phyloP scores from a whole-genome alignment of 2,113 vertebrate genomes.

The Hemibagrus wyckioides region DNA sequence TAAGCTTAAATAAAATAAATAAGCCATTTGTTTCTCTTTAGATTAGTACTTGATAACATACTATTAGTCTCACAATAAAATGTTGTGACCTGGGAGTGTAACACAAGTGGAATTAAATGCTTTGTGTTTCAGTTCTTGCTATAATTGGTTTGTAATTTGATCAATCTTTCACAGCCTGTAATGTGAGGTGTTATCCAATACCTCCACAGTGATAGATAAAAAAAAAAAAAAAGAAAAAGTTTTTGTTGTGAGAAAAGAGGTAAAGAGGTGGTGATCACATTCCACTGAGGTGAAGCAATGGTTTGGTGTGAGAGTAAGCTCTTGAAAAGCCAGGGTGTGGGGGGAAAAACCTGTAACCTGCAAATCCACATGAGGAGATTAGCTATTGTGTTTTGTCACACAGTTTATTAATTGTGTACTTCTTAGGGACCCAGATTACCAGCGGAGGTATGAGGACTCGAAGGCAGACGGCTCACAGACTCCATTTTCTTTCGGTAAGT shows the following conservation, averaged over 20 bases:
- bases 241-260: not conserved
- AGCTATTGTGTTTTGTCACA: constrained; percentile 18
- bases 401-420: constrained; percentile 43
- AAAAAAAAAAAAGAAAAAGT: not conserved
- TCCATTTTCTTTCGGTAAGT: constrained; percentile 67
- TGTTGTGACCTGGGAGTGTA: not conserved
- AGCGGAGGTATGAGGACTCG: constrained; percentile 64
- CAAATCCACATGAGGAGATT: constrained; percentile 4
- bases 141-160: not conserved
- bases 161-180: not conserved
- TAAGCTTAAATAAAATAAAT: not conserved
- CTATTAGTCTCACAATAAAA: not conserved
- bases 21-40: not conserved
- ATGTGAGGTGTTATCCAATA: not conserved
- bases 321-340: not conserved
- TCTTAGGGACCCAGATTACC: constrained; percentile 80
- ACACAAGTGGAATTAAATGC: not conserved
- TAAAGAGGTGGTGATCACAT: not conserved
- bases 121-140: not conserved
- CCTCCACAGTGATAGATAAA: not conserved
- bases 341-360: not conserved
- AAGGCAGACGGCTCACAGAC: constrained; percentile 58
- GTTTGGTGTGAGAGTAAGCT: not conserved
- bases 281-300: not conserved
- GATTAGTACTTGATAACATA: not conserved